Evolutionary conservation across 2,888 invertebrate genomes (phyloP).

Genomic region (Margaritifera margaritifera): DNA sequence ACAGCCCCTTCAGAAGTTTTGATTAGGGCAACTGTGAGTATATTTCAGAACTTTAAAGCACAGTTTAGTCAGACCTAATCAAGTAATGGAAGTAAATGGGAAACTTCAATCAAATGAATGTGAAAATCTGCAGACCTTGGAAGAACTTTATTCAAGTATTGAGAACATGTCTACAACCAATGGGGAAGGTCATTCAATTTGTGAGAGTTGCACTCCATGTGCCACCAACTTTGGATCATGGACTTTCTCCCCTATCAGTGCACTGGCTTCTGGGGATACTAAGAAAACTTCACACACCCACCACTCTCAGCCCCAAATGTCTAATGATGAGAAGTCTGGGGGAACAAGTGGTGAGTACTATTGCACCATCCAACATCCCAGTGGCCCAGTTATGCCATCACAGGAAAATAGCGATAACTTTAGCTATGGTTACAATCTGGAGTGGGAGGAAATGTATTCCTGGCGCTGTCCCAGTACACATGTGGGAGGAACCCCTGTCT

Average conservation of each 20-base stretch:
- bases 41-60: slow-evolving; percentile 16
- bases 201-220: slow-evolving; percentile 18
- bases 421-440: slow-evolving; percentile 11
- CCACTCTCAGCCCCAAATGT: slow-evolving; percentile 7
- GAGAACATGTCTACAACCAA: slow-evolving; percentile 16
- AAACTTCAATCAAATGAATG: too few relatives aligned
- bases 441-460: slow-evolving; percentile 14
- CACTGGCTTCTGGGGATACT: neutral
- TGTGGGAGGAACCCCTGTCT: slow-evolving; percentile 1
- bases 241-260: slow-evolving; percentile 43
- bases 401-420: slow-evolving; percentile 32
- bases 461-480: slow-evolving; percentile 10
- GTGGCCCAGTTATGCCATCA: slow-evolving; percentile 32
- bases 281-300: neutral
- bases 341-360: slow-evolving; percentile 20
- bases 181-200: neutral
- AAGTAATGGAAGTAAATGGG: too few relatives aligned
- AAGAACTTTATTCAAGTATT: slow-evolving; percentile 23
- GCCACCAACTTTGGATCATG: slow-evolving; percentile 33
- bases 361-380: slow-evolving; percentile 26
- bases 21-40: slow-evolving; percentile 19
- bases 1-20: neutral
- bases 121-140: slow-evolving; percentile 18
- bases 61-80: neutral
- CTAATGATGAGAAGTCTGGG: slow-evolving; percentile 3